phyloP scores from a whole-genome alignment of 2,888 invertebrate genomes.

The Lymantria monacha region DNA sequence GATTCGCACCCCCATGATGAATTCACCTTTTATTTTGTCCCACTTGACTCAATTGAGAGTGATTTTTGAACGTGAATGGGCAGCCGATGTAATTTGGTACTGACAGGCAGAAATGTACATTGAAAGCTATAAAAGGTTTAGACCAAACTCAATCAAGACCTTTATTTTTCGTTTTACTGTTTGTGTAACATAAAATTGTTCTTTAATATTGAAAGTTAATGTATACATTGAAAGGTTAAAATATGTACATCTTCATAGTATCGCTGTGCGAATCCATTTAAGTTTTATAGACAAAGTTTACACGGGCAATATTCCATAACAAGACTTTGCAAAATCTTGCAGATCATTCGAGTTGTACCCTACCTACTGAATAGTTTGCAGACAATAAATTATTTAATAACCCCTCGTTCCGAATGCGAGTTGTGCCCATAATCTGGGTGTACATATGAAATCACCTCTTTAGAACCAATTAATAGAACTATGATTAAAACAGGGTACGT shows the following conservation, averaged over 20 bases:
- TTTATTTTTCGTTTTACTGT: constrained; percentile 44
- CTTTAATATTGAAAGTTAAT: constrained; percentile 14
- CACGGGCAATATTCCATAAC: constrained; percentile 60
- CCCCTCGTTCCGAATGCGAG: constrained; percentile 62
- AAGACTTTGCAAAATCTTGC: constrained; percentile 68
- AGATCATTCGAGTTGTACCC: constrained; percentile 62
- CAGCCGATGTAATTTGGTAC: constrained; percentile 75
- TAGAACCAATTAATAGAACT: constrained; percentile 72
- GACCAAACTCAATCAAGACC: constrained; percentile 70
- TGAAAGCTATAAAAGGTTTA: constrained; percentile 75
- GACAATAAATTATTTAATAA: constrained; percentile 81
- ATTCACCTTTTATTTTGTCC: constrained; percentile 79
- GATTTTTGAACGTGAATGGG: constrained; percentile 80
- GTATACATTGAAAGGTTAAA: constrained; percentile 27
- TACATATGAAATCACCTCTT: constrained; percentile 72
- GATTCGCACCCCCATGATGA: constrained; percentile 71
- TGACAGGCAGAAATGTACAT: constrained; percentile 76
- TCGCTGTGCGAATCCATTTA: constrained; percentile 58
- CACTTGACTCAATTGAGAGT: constrained; percentile 79
- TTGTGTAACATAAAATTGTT: constrained; percentile 25
- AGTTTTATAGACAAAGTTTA: constrained; percentile 63
- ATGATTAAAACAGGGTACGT: constrained; percentile 31
- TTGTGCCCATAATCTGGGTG: constrained; percentile 72
- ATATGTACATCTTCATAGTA: constrained; percentile 40
- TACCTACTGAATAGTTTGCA: constrained; percentile 69